A percentile compares a stretch with the other conserved stretches of the same genome.
Conservation (phyloP, 2,113 vertebrate species). For the Ammodytes marinus region DNA sequence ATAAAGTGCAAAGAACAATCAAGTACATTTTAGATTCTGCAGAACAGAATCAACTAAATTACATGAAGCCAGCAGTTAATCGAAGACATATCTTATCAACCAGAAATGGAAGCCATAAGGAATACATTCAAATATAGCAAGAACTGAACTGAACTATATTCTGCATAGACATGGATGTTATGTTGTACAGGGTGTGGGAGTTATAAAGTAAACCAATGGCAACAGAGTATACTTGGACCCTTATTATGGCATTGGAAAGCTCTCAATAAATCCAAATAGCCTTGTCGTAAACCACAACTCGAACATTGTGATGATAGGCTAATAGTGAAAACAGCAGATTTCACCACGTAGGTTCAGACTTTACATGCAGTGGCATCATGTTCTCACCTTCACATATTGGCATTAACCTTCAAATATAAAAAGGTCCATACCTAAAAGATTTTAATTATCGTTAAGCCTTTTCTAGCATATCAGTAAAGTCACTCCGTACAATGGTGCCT, state of each 20-base stretch:
- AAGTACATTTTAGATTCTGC: neutral
- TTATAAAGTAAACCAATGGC: neutral
- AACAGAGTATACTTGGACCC: neutral
- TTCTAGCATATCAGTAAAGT: neutral
- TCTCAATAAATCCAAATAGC: neutral
- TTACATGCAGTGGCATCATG: neutral
- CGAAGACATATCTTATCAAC: neutral
- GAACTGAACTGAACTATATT: neutral
- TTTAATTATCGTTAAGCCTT: neutral
- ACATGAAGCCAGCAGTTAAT: neutral
- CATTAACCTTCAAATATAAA: neutral
- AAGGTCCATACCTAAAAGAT: neutral
- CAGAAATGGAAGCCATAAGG: neutral
- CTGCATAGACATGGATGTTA: neutral
- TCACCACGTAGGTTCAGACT: neutral
- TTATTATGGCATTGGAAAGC: neutral
- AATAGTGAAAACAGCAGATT: constrained; percentile 11
- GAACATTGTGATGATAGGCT: neutral
- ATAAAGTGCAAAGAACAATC: neutral
- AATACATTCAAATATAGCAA: neutral
- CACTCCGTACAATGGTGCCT: neutral
- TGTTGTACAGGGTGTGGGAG: neutral
- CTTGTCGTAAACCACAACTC: neutral
- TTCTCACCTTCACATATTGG: neutral
- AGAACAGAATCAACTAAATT: neutral